phyloP scores from a whole-genome alignment of 2,113 vertebrate species.

The Sprattus sprattus region DNA sequence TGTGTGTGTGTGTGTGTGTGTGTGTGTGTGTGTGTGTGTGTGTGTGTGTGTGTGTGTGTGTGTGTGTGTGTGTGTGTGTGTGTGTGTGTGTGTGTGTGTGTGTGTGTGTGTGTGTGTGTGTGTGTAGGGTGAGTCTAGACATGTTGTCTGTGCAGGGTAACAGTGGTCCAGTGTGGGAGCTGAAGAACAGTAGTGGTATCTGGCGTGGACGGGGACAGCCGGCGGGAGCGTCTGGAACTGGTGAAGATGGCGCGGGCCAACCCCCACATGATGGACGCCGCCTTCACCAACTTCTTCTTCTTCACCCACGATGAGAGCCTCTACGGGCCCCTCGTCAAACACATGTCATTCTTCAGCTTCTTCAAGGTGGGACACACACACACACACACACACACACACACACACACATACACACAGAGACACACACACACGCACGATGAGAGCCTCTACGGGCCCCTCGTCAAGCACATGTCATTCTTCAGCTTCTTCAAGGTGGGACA shows the following conservation, averaged over 20 bases:
- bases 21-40: slow-evolving; percentile 27
- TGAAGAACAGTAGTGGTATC: slow-evolving; percentile 86
- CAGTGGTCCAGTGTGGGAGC: slow-evolving; percentile 84
- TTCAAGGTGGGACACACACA: slow-evolving; percentile 84
- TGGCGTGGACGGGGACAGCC: slow-evolving; percentile 95
- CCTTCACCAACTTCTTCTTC: slow-evolving; percentile 98
- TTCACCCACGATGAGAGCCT: slow-evolving; percentile 92
- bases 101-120: background rate
- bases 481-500: slow-evolving; percentile 96
- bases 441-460: slow-evolving; percentile 91
- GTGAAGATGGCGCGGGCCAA: slow-evolving; percentile 87
- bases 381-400: background rate
- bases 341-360: slow-evolving; percentile 97
- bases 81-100: background rate
- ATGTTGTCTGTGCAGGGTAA: slow-evolving; percentile 98
- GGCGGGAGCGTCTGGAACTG: slow-evolving; percentile 90
- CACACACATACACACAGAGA: background rate
- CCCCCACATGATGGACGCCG: slow-evolving; percentile 86
- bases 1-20: background rate
- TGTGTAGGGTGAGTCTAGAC: slow-evolving; percentile 89
- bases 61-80: background rate
- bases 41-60: slow-evolving; percentile 60
- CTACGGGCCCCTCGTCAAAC: slow-evolving; percentile 95
- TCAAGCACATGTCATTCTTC: slow-evolving; percentile 96
- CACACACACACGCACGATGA: slow-evolving; percentile 79